Evolutionary conservation across 2,888 invertebrate species (phyloP), one percentile per base, ranked within the genome.

Genomic region (Dromius quadrimaculatus): DNA sequence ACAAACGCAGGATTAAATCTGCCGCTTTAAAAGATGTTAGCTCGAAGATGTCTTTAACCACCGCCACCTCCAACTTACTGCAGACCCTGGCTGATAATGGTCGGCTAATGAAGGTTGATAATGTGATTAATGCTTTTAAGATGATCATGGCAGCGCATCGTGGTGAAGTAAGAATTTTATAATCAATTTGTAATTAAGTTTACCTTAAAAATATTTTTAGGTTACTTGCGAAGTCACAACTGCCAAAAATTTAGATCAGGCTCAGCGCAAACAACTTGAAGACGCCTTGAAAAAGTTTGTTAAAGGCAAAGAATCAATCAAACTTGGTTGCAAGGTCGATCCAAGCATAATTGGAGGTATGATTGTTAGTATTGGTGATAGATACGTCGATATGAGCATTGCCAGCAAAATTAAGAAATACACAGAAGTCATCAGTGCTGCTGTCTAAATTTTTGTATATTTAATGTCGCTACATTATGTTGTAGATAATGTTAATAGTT

Each of bases 361-460:
- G 90, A 83, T 97, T 79, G 94, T 99, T 1, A 94, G 94, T 76
- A 93, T 99, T 82, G 97, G 91, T 57, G 99, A 99, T 83, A 94
- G 91, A 82, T 99, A 95, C 83, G 93, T 97, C 43, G 98, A 98
- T 81, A 95, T 98, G 96, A 97, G 97, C 80, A 93, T 96, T 76
- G 91, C 96, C 76, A 90, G 88, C 81, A 97, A 96, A 86, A 89
- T 97, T 74, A 95, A 95, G 85, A 91, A 90, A 79, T 97, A 95
- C 84, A 91, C 92, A 19, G 90, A 93, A 74, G 82, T 95, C 69
- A 92, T 97, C 80, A 88, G 89, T 78, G 84, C 87, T 73, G 84
- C 92, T 76, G 90, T 91, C 79, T 96, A 92, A 90, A 75, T 61
- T 69, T 13, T n/a, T n/a, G n/a, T 20, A 36, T 50, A 20, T 64